Percentiles rank a stretch among this genome's conserved stretches.
Evolutionary conservation across 2,797 vertebrate genomes (phyloP).

Genomic region (Eutrigla gurnardus): DNA sequence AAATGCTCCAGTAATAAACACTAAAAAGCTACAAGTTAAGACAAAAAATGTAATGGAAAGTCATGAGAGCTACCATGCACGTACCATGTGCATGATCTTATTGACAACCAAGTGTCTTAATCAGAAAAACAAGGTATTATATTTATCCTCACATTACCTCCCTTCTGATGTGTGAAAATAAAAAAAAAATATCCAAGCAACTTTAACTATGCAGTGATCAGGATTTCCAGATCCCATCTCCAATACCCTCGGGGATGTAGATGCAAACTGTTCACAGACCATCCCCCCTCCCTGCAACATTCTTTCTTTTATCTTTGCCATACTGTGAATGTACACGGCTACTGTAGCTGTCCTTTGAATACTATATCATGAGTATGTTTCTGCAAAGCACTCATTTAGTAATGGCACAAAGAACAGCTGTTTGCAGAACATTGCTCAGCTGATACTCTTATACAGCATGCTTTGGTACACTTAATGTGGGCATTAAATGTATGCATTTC

Average conservation of each 20-base stretch:
- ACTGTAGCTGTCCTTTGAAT: neutral
- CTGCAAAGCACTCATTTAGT: neutral
- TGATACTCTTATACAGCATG: neutral
- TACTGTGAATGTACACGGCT: neutral
- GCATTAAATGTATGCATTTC: neutral
- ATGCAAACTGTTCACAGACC: conserved; percentile 26
- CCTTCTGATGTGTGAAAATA: neutral
- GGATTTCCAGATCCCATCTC: conserved; percentile 23
- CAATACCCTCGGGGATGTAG: neutral
- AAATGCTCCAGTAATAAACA: too few relatives aligned
- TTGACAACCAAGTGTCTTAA: neutral
- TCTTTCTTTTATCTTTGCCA: neutral
- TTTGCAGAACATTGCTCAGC: neutral
- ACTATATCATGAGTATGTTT: neutral
- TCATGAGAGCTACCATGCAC: too few relatives aligned
- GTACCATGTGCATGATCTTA: neutral
- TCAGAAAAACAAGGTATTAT: neutral
- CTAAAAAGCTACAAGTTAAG: too few relatives aligned
- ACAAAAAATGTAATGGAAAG: too few relatives aligned
- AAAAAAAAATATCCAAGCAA: conserved; percentile 10
- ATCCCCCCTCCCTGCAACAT: conserved; percentile 3
- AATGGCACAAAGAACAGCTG: neutral
- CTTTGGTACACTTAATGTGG: too few relatives aligned
- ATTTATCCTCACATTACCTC: neutral
- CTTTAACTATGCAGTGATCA: conserved; percentile 18